A percentile compares a stretch with the other conserved stretches of the same genome.
Evolutionary conservation across 2,797 vertebrate genomes (phyloP).

Genomic region (Halcyon leucocephala): DNA sequence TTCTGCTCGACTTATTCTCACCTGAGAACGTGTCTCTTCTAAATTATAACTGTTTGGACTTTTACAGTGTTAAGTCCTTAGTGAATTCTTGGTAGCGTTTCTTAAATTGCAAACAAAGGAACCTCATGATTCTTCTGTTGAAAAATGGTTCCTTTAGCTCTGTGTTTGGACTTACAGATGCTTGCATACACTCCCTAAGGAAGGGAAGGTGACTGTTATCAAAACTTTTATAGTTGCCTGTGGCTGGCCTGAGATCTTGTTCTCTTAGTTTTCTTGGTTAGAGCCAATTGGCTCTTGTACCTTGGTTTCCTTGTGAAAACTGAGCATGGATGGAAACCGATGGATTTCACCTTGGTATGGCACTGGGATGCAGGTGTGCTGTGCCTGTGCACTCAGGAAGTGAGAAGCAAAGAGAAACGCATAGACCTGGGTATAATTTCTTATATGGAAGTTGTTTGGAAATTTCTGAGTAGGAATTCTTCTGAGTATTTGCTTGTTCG

Average conservation of each 20-base stretch:
- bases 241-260: background rate
- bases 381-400: background rate
- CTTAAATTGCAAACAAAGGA: background rate
- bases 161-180: background rate
- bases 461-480: background rate
- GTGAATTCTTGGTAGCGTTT: background rate
- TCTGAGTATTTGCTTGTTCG: background rate
- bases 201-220: background rate
- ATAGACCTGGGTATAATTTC: background rate
- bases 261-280: background rate
- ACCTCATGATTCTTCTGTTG: background rate
- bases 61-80: background rate
- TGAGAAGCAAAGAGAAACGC: background rate
- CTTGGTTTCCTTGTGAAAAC: background rate
- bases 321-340: background rate
- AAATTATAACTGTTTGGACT: background rate
- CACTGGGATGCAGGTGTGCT: background rate
- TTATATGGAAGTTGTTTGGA: background rate
- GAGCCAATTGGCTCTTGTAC: background rate
- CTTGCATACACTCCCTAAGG: background rate
- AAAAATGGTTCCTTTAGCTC: background rate
- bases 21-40: background rate
- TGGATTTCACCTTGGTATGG: background rate
- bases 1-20: background rate
- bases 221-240: background rate